Evolutionary conservation across 2,113 vertebrate species (phyloP), one percentile per base, ranked within the genome.

Genomic region (Diadophis punctatus): DNA sequence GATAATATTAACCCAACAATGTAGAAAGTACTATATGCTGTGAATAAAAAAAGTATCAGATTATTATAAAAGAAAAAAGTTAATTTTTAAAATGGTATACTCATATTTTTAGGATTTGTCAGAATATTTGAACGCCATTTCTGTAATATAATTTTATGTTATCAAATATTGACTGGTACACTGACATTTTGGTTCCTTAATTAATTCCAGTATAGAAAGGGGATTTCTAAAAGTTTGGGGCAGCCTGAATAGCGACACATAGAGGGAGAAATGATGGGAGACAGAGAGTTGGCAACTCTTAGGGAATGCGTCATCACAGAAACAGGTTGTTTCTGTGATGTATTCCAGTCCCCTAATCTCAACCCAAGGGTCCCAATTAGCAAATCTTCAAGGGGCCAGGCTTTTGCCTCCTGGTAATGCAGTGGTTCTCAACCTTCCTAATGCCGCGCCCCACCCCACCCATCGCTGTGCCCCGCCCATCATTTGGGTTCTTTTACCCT

Each of bases 1-100:
- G 99, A 99, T 95, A 99, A 97, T 94, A 99, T 97, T 94, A 99
- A 98, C n/a, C 99, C 99, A 97, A 99, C 98, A 90, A 99, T 98
- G 98, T 98, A 99, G 98, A 99, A 99, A 94, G 99, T 99, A 98
- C 99, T 99, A 96, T 99, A 99, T 91, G 99, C 99, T 99, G 97
- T 49, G 93, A 25, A 95, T 93, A 95, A 90, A 96, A 90, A 94
- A 74, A 87, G n/a, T 94, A 63, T 39, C 80, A 93, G 87, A 94
- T 96, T 94, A 95, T 49, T 93, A 95, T 3, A 58, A 1, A 23
- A 9, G 58, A 85, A 52, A 86, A 2, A 3, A 27, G 14, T 74
- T 92, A 74, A 86, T 52, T 48, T 88, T 27, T 88, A 88, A 74
- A 92, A 49, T 6, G 2, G 20, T 30, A 74, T 8, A 51, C 20